Percentiles rank a stretch among this genome's conserved stretches.
Conservation (phyloP, 1,140 invertebrate species). For the Drosophila lacteicornis region DNA sequence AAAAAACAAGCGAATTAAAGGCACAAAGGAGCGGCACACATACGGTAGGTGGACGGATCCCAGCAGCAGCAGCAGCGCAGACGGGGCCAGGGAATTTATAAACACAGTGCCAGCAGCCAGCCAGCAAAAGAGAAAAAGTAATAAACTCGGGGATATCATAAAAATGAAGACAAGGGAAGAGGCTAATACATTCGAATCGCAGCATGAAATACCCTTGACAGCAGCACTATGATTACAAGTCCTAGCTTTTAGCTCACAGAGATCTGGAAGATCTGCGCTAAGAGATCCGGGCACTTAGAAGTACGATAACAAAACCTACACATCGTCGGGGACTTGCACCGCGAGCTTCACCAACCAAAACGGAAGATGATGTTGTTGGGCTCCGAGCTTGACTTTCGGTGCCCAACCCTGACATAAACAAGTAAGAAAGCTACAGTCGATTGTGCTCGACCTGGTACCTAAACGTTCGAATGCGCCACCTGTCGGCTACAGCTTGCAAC, state of each 20-base stretch:
- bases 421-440: background rate
- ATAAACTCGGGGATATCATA: constrained; percentile 49
- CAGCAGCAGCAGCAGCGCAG: constrained; percentile 8
- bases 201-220: constrained; percentile 23
- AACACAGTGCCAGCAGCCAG: constrained; percentile 28
- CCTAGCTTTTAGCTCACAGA: background rate
- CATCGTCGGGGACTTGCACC: background rate
- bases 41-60: constrained; percentile 1
- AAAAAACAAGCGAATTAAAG: constrained; percentile 50
- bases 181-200: constrained; percentile 5
- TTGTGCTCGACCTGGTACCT: too few species aligned
- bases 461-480: too few species aligned
- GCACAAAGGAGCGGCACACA: constrained; percentile 46
- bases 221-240: background rate
- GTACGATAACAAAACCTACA: too few species aligned
- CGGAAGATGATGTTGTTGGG: background rate
- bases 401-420: background rate
- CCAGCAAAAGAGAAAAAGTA: constrained; percentile 28
- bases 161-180: constrained; percentile 30
- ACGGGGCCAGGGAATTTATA: constrained; percentile 41
- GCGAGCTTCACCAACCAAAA: too few species aligned
- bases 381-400: background rate
- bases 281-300: too few species aligned
- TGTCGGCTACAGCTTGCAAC: too few species aligned
- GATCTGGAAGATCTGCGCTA: background rate